Conservation (phyloP, 2,113 vertebrate species). For the Sturnus vulgaris region DNA sequence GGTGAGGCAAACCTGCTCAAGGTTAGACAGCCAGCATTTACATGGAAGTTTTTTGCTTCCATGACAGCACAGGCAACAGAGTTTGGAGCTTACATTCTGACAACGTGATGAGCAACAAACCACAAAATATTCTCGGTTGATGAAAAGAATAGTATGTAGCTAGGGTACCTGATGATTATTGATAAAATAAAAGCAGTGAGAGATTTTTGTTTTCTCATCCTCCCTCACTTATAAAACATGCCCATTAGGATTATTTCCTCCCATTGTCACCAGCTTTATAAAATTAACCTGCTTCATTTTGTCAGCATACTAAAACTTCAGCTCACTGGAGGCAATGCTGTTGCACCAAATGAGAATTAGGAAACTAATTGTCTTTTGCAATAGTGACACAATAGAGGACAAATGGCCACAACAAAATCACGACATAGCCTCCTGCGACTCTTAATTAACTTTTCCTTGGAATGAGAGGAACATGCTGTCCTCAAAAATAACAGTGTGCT, state of each 20-base stretch:
- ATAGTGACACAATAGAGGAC: neutral
- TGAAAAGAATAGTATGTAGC: neutral
- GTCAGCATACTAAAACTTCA: neutral
- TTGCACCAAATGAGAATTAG: neutral
- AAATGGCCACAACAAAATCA: neutral
- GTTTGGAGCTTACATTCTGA: neutral
- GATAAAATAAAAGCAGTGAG: neutral
- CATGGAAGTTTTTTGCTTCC: neutral
- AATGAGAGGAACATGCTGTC: neutral
- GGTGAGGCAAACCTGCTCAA: neutral
- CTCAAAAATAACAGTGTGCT: constrained; percentile 29
- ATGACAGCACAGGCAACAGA: neutral
- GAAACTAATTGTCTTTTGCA: neutral
- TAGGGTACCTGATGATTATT: neutral
- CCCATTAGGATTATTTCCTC: neutral
- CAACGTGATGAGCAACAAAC: neutral
- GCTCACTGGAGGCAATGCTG: neutral
- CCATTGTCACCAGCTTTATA: neutral
- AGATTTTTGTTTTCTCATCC: neutral
- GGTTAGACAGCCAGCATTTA: neutral
- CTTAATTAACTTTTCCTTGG: constrained; percentile 4
- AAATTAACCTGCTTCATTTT: neutral
- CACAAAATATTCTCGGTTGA: neutral
- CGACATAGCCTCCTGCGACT: neutral
- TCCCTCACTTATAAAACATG: neutral